These are phyloP conservation scores for Chromoteleia sp. DNA, from an alignment of 2,888 invertebrate species.

Conservation along the genomic window DNA sequence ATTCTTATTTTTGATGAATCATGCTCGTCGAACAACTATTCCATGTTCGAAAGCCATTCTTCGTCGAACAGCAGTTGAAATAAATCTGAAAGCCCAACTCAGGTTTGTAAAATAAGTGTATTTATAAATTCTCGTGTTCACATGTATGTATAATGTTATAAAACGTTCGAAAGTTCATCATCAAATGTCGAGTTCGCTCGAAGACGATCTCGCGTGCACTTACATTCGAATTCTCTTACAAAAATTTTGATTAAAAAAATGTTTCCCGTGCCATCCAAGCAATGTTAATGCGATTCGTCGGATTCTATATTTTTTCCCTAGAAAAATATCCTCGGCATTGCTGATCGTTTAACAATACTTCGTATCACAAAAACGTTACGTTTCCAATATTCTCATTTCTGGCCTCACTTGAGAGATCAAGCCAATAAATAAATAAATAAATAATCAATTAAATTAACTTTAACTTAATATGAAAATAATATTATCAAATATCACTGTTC, in stretches of 20 bases:
- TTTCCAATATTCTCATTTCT: slow-evolving; percentile 17
- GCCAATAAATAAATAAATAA: slow-evolving; percentile 39
- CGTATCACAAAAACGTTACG: slow-evolving; percentile 21
- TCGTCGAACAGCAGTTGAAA: slow-evolving; percentile 7
- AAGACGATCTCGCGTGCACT: slow-evolving; percentile 12
- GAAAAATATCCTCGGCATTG: slow-evolving; percentile 34
- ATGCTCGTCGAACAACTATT: neutral
- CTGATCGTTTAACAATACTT: slow-evolving; percentile 24
- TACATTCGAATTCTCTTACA: slow-evolving; percentile 22
- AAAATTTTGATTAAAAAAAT: slow-evolving; percentile 57
- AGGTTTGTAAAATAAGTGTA: slow-evolving; percentile 29
- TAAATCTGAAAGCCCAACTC: slow-evolving; percentile 5
- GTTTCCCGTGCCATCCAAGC: slow-evolving; percentile 1
- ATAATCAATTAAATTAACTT: slow-evolving; percentile 31
- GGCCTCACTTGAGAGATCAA: slow-evolving; percentile 51
- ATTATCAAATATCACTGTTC: slow-evolving; percentile 32
- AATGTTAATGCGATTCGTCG: slow-evolving; percentile 8
- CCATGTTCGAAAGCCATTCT: neutral
- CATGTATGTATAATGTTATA: slow-evolving; percentile 41
- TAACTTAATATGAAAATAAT: neutral
- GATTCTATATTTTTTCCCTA: neutral
- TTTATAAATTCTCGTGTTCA: slow-evolving; percentile 36
- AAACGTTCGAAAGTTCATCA: slow-evolving; percentile 36
- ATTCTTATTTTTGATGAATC: neutral
- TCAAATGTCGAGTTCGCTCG: slow-evolving; percentile 15